A percentile compares a stretch with the other conserved stretches of the same genome.
phyloP scores from a whole-genome alignment of 2,888 invertebrate genomes.

The Pecten maximus region DNA sequence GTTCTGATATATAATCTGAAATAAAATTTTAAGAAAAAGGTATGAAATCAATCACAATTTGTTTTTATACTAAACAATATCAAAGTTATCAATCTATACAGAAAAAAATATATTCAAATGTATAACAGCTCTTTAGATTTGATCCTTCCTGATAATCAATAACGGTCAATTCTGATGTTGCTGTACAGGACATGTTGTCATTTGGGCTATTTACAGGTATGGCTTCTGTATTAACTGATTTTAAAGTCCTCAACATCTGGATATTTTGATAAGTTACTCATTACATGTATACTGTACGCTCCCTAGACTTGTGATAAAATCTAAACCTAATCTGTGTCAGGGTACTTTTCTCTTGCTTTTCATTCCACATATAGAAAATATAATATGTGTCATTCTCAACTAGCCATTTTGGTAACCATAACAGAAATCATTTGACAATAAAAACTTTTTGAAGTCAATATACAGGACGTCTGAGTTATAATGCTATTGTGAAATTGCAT shows the following conservation, averaged over 20 bases:
- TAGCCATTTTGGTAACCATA: not conserved
- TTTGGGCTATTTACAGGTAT: not conserved
- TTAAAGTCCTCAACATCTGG: not conserved
- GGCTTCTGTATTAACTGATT: not conserved
- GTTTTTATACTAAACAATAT: no score
- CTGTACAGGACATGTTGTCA: not conserved
- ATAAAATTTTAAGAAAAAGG: no score
- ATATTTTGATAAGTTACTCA: not conserved
- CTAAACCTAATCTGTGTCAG: no score
- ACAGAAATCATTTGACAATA: not conserved
- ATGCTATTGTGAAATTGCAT: slow-evolving; percentile 5
- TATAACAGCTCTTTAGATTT: no score
- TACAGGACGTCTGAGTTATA: slow-evolving; percentile 6
- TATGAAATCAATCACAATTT: not conserved
- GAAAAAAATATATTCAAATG: no score
- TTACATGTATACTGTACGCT: no score
- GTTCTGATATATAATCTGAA: no score
- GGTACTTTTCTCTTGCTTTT: no score
- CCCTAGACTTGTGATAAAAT: not conserved
- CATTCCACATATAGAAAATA: not conserved
- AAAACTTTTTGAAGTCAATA: slow-evolving; percentile 23
- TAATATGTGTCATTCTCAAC: not conserved
- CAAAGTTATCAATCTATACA: no score
- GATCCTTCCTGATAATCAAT: no score
- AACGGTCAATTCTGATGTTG: no score